Conservation (phyloP, 1,140 invertebrate genomes). For the Marisa cornuarietis region DNA sequence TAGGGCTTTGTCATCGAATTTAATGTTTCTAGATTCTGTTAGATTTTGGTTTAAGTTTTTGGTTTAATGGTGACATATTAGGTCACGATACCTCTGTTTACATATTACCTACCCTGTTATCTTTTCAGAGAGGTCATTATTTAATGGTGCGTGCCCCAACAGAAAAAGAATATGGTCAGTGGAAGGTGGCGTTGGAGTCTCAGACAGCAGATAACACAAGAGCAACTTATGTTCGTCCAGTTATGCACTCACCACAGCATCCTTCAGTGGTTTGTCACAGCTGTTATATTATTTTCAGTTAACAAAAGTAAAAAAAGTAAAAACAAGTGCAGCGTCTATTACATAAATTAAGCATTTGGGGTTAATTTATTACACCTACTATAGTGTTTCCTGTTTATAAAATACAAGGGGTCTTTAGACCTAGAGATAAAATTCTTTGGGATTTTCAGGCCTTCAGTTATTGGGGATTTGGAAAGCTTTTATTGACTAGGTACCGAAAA, state of each 20-base stretch:
- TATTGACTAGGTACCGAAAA: no score
- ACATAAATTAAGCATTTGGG: no score
- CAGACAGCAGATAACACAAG: conserved; percentile 69
- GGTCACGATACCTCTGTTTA: neutral
- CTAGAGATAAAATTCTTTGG: no score
- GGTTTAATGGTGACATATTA: neutral
- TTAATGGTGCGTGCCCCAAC: conserved; percentile 68
- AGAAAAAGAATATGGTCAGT: conserved; percentile 68
- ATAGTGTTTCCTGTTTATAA: no score
- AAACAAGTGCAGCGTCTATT: no score
- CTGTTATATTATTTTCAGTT: no score
- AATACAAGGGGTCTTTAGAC: no score
- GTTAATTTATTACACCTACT: no score
- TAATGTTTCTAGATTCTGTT: neutral
- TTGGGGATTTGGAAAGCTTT: no score
- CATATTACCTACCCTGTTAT: neutral
- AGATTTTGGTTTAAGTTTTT: neutral
- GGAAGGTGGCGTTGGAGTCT: conserved; percentile 69
- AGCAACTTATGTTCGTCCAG: conserved; percentile 70
- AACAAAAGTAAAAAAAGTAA: no score
- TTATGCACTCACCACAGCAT: conserved; percentile 61
- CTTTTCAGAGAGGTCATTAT: conserved; percentile 69
- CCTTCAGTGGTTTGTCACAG: conserved; percentile 57
- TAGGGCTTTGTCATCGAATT: neutral
- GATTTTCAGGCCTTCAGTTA: no score